Base-by-base conservation (phyloP, 1,140 invertebrate genomes). In the Formica exsecta region DNA sequence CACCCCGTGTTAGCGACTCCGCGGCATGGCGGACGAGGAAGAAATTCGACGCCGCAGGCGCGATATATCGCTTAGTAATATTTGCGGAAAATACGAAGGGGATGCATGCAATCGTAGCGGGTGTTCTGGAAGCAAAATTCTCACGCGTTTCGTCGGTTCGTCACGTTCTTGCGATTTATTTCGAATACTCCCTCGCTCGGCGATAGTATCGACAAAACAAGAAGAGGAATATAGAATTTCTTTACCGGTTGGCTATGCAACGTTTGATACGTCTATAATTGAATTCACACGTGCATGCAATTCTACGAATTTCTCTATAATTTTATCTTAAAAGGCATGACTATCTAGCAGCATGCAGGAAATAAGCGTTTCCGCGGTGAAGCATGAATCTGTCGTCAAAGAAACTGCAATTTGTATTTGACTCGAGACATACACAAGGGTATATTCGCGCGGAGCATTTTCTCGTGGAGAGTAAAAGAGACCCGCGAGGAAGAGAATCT, bases 81-180 rank as follows among this genome's bases (percentile, higher is more conserved):
- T 62, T 74, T 74, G 54, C 57, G 25, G 71, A 74, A 83, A 73
- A 62, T 74, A 11, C 9, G 7, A 62, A 22, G 16, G 36, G 19
- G 22, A 59, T 3, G 19, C 4, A 54, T 41, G 44, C n/a, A 54
- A 68, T 25, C 13, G 19, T 22, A 75, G 41, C 29, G 29, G 9
- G 51, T 36, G 16, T 81, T 25, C 22, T 32, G 22, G 29, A 70
- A 32, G 64, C 48, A 19, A 65, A 29, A 80, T 65, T 16, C 38
- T 22, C 32, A 3, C 13, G 38, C 19, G n/a, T 25, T 9, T 54
- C 36, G 16, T 13, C 36, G 79, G 8, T 9, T 36, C 44, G 77
- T 81, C 79, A 83, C 79, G 54, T 74, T 48, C 48, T 7, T 8
- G 41, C 29, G 29, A 81, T 81, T 61, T 73, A 81, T 73, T 44